Evolutionary conservation across 2,888 invertebrate species (phyloP).

Genomic region (Galerucella calmariensis): DNA sequence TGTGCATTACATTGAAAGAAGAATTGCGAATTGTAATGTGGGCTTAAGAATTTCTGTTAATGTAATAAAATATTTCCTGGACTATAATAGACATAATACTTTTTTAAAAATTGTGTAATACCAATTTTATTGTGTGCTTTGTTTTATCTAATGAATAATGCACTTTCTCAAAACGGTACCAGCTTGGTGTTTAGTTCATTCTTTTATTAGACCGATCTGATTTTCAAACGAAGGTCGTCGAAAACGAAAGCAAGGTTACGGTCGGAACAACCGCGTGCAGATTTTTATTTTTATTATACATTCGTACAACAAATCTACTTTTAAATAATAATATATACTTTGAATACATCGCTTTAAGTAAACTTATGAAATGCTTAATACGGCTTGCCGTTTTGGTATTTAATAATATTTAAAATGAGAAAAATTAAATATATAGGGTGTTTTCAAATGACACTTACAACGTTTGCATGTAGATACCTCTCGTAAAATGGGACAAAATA

Average conservation of each 20-base stretch:
- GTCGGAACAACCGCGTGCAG: constrained; percentile 28
- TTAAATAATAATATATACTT: not conserved
- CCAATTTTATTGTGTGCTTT: not conserved
- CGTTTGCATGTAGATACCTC: too few species aligned
- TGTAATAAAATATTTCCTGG: too few species aligned
- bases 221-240: constrained; percentile 39
- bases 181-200: constrained; percentile 12
- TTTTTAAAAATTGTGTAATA: not conserved
- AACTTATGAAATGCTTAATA: too few species aligned
- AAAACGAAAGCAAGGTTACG: constrained; percentile 48
- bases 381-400: too few species aligned
- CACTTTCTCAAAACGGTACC: constrained; percentile 32
- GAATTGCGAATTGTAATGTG: too few species aligned
- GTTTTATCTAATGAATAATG: constrained; percentile 24
- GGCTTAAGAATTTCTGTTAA: too few species aligned
- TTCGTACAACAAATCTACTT: not conserved
- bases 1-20: too few species aligned
- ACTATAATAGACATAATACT: not conserved
- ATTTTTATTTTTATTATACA: not conserved
- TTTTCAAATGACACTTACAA: too few species aligned
- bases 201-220: constrained; percentile 34
- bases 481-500: too few species aligned
- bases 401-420: too few species aligned
- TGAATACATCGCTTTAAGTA: too few species aligned
- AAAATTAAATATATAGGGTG: too few species aligned